phyloP scores from a whole-genome alignment of 2,113 vertebrate genomes.

The Narcine bancroftii region DNA sequence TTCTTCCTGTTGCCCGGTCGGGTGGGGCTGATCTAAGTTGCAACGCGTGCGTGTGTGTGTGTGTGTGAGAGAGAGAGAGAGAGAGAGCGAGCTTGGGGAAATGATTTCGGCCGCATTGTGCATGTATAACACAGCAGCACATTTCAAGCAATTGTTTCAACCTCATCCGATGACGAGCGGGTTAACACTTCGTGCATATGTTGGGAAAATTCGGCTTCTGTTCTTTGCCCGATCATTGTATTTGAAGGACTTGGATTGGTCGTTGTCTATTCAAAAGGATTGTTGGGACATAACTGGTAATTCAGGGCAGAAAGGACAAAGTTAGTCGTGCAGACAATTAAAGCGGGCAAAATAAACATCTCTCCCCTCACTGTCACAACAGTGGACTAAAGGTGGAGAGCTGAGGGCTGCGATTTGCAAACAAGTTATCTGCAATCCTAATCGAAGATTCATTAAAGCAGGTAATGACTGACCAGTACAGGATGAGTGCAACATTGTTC shows the following conservation, averaged over 20 bases:
- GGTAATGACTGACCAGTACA: not conserved
- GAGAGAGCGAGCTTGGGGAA: not conserved
- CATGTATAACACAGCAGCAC: not conserved
- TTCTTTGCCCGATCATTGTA: not conserved
- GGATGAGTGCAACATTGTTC: not conserved
- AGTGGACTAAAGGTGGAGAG: not conserved
- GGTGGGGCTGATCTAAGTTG: not conserved
- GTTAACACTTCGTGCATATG: not conserved
- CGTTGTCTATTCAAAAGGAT: too few species aligned
- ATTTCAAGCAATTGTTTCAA: not conserved
- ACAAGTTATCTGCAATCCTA: not conserved
- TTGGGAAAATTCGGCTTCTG: too few species aligned
- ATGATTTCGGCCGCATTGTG: not conserved
- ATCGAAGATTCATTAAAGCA: not conserved
- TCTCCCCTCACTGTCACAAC: not conserved
- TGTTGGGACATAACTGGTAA: too few species aligned
- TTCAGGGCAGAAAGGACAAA: too few species aligned
- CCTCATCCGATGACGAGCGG: not conserved
- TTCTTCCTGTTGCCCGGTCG: not conserved
- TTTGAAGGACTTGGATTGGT: not conserved
- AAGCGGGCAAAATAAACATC: not conserved
- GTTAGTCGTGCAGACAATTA: not conserved
- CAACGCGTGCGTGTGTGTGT: too few species aligned
- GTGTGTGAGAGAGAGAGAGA: too few species aligned
- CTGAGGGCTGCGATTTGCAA: not conserved